A percentile compares a stretch with the other conserved stretches of the same genome.
Evolutionary conservation across 2,797 vertebrate genomes (phyloP).

Genomic region (Denticeps clupeoides): DNA sequence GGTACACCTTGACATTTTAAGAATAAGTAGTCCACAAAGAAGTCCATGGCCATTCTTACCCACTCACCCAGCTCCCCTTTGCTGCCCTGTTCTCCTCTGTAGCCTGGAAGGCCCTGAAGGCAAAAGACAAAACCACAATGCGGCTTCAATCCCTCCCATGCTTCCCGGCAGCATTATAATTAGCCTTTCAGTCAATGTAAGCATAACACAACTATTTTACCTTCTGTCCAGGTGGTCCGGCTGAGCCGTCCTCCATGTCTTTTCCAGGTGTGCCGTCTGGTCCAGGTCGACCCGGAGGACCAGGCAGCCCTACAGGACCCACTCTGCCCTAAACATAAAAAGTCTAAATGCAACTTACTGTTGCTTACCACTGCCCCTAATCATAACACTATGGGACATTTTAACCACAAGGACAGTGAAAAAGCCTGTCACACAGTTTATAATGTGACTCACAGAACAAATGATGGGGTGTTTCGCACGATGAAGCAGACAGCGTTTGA

Average conservation of each 20-base stretch:
- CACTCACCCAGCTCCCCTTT: conserved; percentile 67
- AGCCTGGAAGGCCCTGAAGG: conserved; percentile 53
- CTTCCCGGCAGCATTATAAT: neutral
- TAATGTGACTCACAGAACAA: too few species aligned
- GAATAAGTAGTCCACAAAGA: conserved; percentile 1
- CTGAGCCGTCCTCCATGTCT: conserved; percentile 24
- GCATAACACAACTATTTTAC: conserved; percentile 33
- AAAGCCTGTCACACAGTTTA: too few species aligned
- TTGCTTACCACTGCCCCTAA: too few species aligned
- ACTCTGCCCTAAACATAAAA: conserved; percentile 39
- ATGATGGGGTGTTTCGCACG: too few species aligned
- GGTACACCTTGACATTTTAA: neutral
- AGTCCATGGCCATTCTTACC: conserved; percentile 51
- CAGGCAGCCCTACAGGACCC: conserved; percentile 51
- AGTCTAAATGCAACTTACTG: too few species aligned
- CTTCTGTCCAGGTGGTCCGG: conserved; percentile 48
- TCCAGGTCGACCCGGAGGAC: conserved; percentile 52
- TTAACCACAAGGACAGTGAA: too few species aligned
- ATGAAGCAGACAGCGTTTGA: too few species aligned
- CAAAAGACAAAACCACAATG: neutral
- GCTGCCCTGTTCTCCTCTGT: conserved; percentile 51
- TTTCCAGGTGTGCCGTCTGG: conserved; percentile 42
- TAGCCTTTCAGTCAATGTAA: neutral
- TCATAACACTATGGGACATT: too few species aligned
- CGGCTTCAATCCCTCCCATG: neutral